Conservation (phyloP, 92 coral and sea anemone genomes). For the Desmophyllum pertusum region DNA sequence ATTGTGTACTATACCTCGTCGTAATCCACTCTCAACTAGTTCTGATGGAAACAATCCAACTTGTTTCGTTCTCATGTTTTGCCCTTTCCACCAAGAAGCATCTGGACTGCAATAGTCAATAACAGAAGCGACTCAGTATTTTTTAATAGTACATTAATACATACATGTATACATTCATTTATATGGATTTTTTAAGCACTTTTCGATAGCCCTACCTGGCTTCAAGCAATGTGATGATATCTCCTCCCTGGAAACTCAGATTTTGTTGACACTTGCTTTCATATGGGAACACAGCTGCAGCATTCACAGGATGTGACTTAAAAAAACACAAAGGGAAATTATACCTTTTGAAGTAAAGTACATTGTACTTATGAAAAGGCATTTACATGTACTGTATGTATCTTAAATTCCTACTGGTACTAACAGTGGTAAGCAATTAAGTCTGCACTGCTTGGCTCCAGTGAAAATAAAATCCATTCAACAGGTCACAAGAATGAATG, state of each 20-base stretch:
- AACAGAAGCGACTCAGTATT: not conserved
- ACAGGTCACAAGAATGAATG: no score
- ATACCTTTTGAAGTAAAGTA: not conserved
- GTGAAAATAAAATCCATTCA: no score
- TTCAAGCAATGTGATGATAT: constrained; percentile 79
- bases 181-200: not conserved
- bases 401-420: no score
- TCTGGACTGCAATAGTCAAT: constrained; percentile 61
- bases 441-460: not conserved
- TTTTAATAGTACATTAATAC: not conserved
- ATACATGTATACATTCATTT: not conserved
- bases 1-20: constrained; percentile 55
- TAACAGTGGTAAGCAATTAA: no score
- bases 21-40: constrained; percentile 74
- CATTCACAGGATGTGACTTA: constrained; percentile 86
- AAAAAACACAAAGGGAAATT: not conserved
- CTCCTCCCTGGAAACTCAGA: constrained; percentile 79
- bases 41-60: constrained; percentile 95
- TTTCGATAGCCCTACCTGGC: constrained; percentile 72
- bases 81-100: constrained; percentile 88
- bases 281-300: constrained; percentile 61
- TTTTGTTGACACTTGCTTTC: constrained; percentile 78
- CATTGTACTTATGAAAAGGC: not conserved
- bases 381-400: no score
- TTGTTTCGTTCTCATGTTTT: constrained; percentile 83